phyloP scores from a whole-genome alignment of 2,113 vertebrate species.

The Trinectes maculatus region DNA sequence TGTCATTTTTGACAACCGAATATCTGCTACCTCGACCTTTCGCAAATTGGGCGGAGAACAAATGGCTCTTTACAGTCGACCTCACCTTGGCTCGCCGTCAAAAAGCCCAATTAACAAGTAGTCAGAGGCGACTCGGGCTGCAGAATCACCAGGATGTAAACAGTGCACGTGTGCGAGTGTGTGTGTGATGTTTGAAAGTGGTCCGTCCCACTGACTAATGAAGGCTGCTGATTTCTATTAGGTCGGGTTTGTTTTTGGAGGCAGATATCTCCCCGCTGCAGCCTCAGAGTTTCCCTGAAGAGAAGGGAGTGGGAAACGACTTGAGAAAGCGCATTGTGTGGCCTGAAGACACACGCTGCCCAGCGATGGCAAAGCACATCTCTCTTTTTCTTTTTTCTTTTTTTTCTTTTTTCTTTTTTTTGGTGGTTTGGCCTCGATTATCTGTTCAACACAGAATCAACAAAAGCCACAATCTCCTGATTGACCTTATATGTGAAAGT shows the following conservation, averaged over 20 bases:
- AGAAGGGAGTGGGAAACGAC: constrained; percentile 77
- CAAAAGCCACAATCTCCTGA: constrained; percentile 71
- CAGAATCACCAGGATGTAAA: constrained; percentile 52
- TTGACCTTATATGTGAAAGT: constrained; percentile 78
- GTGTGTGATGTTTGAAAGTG: constrained; percentile 49
- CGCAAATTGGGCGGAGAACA: constrained; percentile 82
- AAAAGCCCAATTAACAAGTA: constrained; percentile 78
- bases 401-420: constrained; percentile 4
- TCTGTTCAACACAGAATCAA: constrained; percentile 77
- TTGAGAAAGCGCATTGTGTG: constrained; percentile 73
- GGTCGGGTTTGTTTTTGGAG: constrained; percentile 65
- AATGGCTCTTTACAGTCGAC: constrained; percentile 74
- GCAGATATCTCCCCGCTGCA: constrained; percentile 86
- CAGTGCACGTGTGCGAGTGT: constrained; percentile 1
- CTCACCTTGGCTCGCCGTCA: constrained; percentile 75
- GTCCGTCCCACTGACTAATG: constrained; percentile 66
- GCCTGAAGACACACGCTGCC: constrained; percentile 72
- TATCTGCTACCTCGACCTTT: constrained; percentile 84
- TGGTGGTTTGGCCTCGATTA: constrained; percentile 70
- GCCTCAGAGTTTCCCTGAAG: constrained; percentile 82
- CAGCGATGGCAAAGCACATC: constrained; percentile 46
- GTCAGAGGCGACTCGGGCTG: constrained; percentile 56
- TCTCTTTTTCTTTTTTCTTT: not conserved
- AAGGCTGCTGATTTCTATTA: constrained; percentile 67
- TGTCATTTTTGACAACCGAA: constrained; percentile 80